phyloP scores from a whole-genome alignment of 2,113 vertebrate species.

The Gadus chalcogrammus region DNA sequence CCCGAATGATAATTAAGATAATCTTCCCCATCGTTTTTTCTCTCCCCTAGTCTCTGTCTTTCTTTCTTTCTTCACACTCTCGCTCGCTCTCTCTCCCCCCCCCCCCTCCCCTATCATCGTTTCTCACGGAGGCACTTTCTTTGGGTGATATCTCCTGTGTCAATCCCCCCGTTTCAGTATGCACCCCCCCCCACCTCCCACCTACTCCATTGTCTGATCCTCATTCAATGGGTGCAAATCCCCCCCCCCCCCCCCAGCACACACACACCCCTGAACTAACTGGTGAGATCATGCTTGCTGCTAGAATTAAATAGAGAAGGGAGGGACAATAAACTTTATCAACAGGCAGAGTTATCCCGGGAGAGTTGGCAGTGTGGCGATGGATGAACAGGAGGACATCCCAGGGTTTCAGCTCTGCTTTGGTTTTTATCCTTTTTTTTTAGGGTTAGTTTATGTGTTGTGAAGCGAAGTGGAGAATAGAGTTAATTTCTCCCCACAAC shows the following conservation, averaged over 20 bases:
- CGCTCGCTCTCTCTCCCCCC: constrained; percentile 31
- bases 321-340: constrained; percentile 58
- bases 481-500: background rate
- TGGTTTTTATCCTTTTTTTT: constrained; percentile 61
- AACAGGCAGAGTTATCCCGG: constrained; percentile 69
- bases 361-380: constrained; percentile 61
- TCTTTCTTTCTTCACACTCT: constrained; percentile 61
- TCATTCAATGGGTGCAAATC: constrained; percentile 60
- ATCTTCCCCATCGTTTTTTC: constrained; percentile 68
- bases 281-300: constrained; percentile 73
- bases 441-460: constrained; percentile 62
- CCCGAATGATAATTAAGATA: constrained; percentile 84
- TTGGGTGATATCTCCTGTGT: constrained; percentile 73
- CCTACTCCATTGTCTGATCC: constrained; percentile 71
- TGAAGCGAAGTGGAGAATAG: constrained; percentile 28
- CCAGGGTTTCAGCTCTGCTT: background rate
- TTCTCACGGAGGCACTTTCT: constrained; percentile 77
- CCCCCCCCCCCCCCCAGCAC: too few species aligned
- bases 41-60: constrained; percentile 43
- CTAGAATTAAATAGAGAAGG: constrained; percentile 71
- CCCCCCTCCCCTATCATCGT: constrained; percentile 28
- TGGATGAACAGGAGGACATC: constrained; percentile 46
- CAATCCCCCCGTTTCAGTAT: constrained; percentile 66
- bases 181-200: constrained; percentile 47
- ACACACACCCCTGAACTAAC: constrained; percentile 60